These are phyloP conservation scores for Trisateles emortualis DNA, from an alignment of 2,888 invertebrate species.

Conservation along the genomic window DNA sequence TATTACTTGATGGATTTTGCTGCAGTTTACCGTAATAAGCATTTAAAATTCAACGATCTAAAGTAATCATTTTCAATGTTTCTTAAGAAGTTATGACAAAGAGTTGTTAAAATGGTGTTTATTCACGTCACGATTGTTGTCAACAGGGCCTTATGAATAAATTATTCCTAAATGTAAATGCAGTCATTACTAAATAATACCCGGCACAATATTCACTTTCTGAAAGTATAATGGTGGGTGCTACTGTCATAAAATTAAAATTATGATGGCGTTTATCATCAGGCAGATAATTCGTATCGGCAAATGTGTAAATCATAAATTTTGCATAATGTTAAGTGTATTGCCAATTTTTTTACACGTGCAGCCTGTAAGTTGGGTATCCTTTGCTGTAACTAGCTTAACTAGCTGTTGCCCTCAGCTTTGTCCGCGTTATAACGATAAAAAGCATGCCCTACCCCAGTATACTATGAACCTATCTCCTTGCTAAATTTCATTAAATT, in stretches of 20 bases:
- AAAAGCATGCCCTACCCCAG: too few relatives aligned
- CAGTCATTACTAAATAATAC: slow-evolving; percentile 40
- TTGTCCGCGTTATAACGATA: too few relatives aligned
- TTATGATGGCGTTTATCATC: slow-evolving; percentile 56
- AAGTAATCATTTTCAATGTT: slow-evolving; percentile 5
- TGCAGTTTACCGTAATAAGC: too few relatives aligned
- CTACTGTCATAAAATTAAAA: slow-evolving; percentile 48
- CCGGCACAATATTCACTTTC: slow-evolving; percentile 49
- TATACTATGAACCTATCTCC: too few relatives aligned
- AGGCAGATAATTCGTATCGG: slow-evolving; percentile 33
- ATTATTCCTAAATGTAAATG: slow-evolving; percentile 22
- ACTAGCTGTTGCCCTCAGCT: too few relatives aligned
- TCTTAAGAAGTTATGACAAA: background rate
- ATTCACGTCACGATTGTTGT: background rate
- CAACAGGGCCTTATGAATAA: slow-evolving; percentile 12
- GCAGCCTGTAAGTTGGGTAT: too few relatives aligned
- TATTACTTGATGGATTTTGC: too few relatives aligned
- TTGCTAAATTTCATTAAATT: too few relatives aligned
- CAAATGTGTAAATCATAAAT: slow-evolving; percentile 48
- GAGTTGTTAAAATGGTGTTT: background rate
- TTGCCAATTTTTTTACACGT: slow-evolving; percentile 17
- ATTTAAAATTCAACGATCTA: too few relatives aligned
- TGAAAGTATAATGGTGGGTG: slow-evolving; percentile 47
- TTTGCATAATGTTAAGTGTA: slow-evolving; percentile 43
- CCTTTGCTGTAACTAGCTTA: too few relatives aligned